Conservation (phyloP, 2,888 invertebrate species). For the Girardia tigrina region DNA sequence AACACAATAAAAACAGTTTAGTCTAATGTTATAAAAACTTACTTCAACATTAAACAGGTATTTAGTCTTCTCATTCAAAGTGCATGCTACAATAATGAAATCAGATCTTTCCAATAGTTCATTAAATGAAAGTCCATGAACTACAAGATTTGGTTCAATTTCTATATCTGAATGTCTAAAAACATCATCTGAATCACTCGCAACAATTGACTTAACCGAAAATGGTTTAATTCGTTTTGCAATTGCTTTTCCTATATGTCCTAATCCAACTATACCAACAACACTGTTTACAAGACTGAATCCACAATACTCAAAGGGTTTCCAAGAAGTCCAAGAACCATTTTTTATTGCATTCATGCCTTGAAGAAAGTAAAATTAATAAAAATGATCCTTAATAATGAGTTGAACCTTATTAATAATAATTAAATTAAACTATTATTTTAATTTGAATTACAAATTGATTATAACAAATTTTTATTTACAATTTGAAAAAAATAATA, state of each 20-base stretch:
- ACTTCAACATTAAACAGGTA: not conserved
- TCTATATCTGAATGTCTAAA: not conserved
- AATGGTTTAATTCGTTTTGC: slow-evolving; percentile 65
- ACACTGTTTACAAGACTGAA: slow-evolving; percentile 64
- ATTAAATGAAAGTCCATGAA: not conserved
- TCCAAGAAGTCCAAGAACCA: not conserved
- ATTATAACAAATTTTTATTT: no score
- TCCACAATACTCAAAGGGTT: slow-evolving; percentile 70
- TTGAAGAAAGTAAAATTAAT: no score
- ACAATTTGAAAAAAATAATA: no score
- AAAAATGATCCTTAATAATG: no score
- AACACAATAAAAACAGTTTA: no score
- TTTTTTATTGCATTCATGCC: not conserved
- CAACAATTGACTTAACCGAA: slow-evolving; percentile 61
- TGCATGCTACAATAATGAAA: not conserved
- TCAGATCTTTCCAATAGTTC: not conserved
- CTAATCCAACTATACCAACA: slow-evolving; percentile 52
- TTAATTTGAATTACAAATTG: no score
- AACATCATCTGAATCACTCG: slow-evolving; percentile 56
- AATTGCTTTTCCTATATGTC: slow-evolving; percentile 54
- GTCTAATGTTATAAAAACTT: no score
- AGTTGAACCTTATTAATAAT: no score
- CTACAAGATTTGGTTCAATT: not conserved
- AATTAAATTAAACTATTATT: no score
- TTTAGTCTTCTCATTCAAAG: not conserved